Conservation (phyloP, 2,113 vertebrate genomes). For the Rhabdornis inornatus region DNA sequence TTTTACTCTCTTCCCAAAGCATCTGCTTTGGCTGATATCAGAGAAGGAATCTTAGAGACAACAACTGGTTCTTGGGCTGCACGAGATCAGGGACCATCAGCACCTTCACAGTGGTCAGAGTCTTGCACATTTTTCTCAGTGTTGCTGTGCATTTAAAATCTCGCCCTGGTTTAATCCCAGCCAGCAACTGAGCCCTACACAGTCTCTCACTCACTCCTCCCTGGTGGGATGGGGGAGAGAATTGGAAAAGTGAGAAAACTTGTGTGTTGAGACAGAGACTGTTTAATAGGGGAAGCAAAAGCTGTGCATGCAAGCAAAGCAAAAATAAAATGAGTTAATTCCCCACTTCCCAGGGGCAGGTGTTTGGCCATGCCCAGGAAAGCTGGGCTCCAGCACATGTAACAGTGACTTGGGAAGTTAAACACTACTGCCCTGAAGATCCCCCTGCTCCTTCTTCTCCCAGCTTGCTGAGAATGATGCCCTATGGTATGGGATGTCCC, state of each 20-base stretch:
- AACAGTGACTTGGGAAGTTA: background rate
- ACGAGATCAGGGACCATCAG: background rate
- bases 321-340: background rate
- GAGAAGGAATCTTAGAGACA: background rate
- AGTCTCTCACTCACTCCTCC: background rate
- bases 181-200: background rate
- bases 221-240: background rate
- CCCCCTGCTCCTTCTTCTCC: background rate
- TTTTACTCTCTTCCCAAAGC: background rate
- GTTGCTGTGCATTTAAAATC: background rate
- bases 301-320: background rate
- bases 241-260: background rate
- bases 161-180: background rate
- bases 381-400: background rate
- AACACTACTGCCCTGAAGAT: background rate
- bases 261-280: background rate
- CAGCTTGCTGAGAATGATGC: background rate
- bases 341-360: background rate
- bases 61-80: background rate
- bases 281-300: background rate
- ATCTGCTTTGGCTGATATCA: background rate
- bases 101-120: background rate
- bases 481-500: background rate
- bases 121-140: background rate
- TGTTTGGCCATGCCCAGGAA: background rate